A percentile compares a stretch with the other conserved stretches of the same genome.
Conservation (phyloP, 1,140 invertebrate species). For the Trigoniulus corallinus region DNA sequence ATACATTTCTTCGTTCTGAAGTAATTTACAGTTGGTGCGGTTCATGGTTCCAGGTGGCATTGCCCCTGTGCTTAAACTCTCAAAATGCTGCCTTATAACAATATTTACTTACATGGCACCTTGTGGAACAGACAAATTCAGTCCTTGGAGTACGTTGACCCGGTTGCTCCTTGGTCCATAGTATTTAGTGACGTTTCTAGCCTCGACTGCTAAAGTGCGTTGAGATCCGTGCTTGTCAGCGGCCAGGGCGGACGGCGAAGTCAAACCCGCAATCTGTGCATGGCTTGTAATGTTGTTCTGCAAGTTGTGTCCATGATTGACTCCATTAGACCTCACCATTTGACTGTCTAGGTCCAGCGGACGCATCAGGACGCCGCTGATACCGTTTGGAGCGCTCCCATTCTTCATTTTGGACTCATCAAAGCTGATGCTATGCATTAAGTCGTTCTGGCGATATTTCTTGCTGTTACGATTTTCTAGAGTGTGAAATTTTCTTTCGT, state of each 20-base stretch:
- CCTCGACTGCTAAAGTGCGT: background rate
- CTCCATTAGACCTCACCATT: background rate
- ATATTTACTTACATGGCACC: conserved; percentile 81
- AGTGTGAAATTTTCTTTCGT: background rate
- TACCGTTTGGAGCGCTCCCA: background rate
- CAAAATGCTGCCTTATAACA: too few species aligned
- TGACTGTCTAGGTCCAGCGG: background rate
- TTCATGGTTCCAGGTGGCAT: too few species aligned
- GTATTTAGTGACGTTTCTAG: conserved; percentile 54
- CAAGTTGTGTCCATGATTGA: background rate
- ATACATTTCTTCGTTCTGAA: too few species aligned
- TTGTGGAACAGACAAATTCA: conserved; percentile 79
- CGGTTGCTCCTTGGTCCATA: conserved; percentile 69
- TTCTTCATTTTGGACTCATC: background rate
- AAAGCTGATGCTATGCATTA: background rate
- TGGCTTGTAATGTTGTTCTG: background rate
- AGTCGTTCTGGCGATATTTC: background rate
- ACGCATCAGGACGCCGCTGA: background rate
- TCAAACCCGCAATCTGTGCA: background rate
- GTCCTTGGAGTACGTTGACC: conserved; percentile 62
- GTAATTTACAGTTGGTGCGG: too few species aligned
- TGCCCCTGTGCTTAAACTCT: too few species aligned
- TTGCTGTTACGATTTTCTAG: background rate
- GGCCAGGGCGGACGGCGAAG: background rate
- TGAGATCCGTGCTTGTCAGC: background rate